Evolutionary conservation across 2,888 invertebrate species (phyloP).

Genomic region (Metacarcinus magister): DNA sequence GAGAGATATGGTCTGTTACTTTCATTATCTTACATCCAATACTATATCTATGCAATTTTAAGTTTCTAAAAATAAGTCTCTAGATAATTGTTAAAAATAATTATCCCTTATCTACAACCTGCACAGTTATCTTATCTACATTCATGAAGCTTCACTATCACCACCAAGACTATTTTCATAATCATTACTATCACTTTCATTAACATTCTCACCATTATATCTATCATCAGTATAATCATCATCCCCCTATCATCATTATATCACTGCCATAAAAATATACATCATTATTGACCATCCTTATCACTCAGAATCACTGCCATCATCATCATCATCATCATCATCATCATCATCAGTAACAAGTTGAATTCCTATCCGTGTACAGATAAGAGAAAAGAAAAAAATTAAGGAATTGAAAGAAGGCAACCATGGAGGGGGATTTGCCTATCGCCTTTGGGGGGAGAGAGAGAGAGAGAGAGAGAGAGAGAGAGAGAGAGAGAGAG

Average conservation of each 20-base stretch:
- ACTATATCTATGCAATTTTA: neutral
- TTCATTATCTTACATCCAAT: neutral
- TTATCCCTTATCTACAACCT: neutral
- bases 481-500: too few relatives aligned
- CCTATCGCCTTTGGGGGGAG: too few relatives aligned
- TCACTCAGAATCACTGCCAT: neutral
- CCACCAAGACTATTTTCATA: neutral
- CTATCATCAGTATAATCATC: constrained; percentile 44
- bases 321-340: constrained; percentile 57
- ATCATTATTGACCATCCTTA: neutral
- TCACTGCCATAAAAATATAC: neutral
- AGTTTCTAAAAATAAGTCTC: too few relatives aligned
- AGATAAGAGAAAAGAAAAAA: too few relatives aligned
- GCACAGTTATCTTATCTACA: too few relatives aligned
- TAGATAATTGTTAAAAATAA: too few relatives aligned
- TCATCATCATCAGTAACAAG: constrained; percentile 42
- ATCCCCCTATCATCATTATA: neutral
- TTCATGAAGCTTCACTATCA: neutral
- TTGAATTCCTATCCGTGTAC: too few relatives aligned
- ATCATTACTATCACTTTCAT: constrained; percentile 17
- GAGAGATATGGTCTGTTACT: neutral
- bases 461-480: too few relatives aligned
- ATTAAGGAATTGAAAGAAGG: too few relatives aligned
- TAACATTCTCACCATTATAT: too few relatives aligned
- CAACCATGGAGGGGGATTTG: too few relatives aligned